Evolutionary conservation across 23 tunicate species (phyloP), one percentile per base, ranked within the genome.

Genomic region (Halocynthia aurantium): DNA sequence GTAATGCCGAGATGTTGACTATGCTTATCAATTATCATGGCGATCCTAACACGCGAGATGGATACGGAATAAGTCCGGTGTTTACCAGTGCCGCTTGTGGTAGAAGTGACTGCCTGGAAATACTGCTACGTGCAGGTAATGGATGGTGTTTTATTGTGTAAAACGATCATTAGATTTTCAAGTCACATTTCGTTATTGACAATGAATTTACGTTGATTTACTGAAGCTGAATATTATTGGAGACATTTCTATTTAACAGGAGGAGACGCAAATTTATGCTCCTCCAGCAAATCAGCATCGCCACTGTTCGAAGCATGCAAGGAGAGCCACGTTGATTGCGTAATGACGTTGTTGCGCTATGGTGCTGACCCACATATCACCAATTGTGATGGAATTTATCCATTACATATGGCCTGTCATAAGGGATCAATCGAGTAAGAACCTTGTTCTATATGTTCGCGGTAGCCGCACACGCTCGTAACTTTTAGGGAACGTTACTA

Each of bases 221-320:
- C 44, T 31, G 44, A 31, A 31, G 44, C 44, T 31, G 2, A 1
- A 31, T 31, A 31, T 31, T 31, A 31, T 31, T 31, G 63, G 63
- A 58, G 17, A 58, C 63, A 58, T 58, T 58, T 53, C 0, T 7
- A 12, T 57, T 75, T 63, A 53, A 13, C 70, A 88, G 87, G 88
- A 7, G 98, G 98, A 31, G 88, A 92, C 55, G 82, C 88, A 0
- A 92, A 92, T 72, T 55, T 92, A 15, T 82, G 85, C 67, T 82
- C 98, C 11, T 57, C 64, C 53, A 92, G 86, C 76, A 78, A 75
- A 70, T 71, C 70, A 8, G 98, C 98, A 17, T 81, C 97, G 11
- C 97, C 97, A 6, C 69, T 90, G 22, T 90, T 81, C 78, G 97
- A 90, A 62, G 97, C 97, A 8, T 85, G 97, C 62, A 90, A 90